Evolutionary conservation across 2,797 vertebrate species (phyloP), one percentile per base, ranked within the genome.

Genomic region (Falco berigora): DNA sequence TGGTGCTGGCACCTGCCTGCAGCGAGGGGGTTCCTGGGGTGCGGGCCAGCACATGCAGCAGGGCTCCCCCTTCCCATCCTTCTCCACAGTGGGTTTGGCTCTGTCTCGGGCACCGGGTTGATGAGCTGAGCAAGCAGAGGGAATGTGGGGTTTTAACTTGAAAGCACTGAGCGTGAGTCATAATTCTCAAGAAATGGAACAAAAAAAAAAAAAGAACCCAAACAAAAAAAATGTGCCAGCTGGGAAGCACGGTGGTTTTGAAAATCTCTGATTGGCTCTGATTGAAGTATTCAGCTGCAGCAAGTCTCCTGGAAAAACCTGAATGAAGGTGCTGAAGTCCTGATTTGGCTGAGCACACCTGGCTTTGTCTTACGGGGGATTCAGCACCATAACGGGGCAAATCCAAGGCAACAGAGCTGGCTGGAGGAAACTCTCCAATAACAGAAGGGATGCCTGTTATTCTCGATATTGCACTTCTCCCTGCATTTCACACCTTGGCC

Each of bases 241-340:
- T 97, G 96, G 82, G 91, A 86, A 78, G 77, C 76, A 67, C 2
- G 13, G 83, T 5, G 38, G 59, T 5, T 83, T 68, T 81, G 91
- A 88, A 86, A 62, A 86, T 81, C 91, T 32, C 69, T 95, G 85
- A 95, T 83, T 82, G 89, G 96, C 78, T 96, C 82, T 92, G 86
- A 95, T 90, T 88, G 76, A 94, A 94, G 96, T 22, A 96, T 89
- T 88, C 90, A 92, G 6, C 38, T 16, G 84, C 83, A 69, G 67
- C 5, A 5, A 56, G 47, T 34, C 86, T 84, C 91, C 74, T 91
- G 73, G 47, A 89, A 74, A 94, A 94, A 59, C 84, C 89, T 91
- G 89, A 96, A 94, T 94, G 87, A 91, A 95, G 87, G 46, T 9
- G 0, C 56, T 6, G 64, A 77, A 75, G 44, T n/a, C 34, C 4